These are phyloP conservation scores for Cheilosia variabilis DNA, from an alignment of 2,888 invertebrate genomes.

Conservation along the genomic window DNA sequence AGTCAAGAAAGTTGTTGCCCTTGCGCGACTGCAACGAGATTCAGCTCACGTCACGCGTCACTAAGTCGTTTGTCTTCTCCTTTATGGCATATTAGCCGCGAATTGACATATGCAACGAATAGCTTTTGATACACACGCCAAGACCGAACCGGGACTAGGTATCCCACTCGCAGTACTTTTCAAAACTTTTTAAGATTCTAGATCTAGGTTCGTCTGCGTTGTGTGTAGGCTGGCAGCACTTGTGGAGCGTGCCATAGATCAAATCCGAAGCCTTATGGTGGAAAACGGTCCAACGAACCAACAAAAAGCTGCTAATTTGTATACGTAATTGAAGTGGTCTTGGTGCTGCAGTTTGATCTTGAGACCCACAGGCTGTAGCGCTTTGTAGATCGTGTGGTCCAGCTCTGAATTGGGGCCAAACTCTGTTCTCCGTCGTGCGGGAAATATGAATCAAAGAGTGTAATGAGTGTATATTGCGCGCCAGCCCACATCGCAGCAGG, in stretches of 20 bases:
- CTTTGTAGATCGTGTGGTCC: slow-evolving; percentile 35
- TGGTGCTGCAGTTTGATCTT: slow-evolving; percentile 43
- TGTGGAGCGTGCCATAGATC: slow-evolving; percentile 66
- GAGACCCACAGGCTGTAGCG: slow-evolving; percentile 46
- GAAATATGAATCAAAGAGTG: slow-evolving; percentile 60
- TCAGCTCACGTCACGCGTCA: slow-evolving; percentile 75
- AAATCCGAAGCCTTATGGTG: slow-evolving; percentile 20
- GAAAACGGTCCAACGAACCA: slow-evolving; percentile 31
- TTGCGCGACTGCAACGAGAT: slow-evolving; percentile 73
- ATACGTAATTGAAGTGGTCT: slow-evolving; percentile 20
- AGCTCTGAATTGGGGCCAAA: slow-evolving; percentile 58
- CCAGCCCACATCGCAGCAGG: slow-evolving; percentile 63
- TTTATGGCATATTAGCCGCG: slow-evolving; percentile 73
- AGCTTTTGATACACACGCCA: slow-evolving; percentile 17
- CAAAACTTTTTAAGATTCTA: slow-evolving; percentile 22
- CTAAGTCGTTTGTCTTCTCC: slow-evolving; percentile 75
- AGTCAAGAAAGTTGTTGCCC: slow-evolving; percentile 75
- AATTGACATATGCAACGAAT: slow-evolving; percentile 66
- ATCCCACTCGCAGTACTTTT: slow-evolving; percentile 46
- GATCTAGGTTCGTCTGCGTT: slow-evolving; percentile 22
- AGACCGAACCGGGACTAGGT: slow-evolving; percentile 19
- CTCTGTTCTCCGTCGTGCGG: slow-evolving; percentile 13
- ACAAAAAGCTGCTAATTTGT: slow-evolving; percentile 67
- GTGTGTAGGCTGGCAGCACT: slow-evolving; percentile 49
- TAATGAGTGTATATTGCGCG: slow-evolving; percentile 47